phyloP scores from a whole-genome alignment of 2,113 vertebrate species.

The Channa argus region DNA sequence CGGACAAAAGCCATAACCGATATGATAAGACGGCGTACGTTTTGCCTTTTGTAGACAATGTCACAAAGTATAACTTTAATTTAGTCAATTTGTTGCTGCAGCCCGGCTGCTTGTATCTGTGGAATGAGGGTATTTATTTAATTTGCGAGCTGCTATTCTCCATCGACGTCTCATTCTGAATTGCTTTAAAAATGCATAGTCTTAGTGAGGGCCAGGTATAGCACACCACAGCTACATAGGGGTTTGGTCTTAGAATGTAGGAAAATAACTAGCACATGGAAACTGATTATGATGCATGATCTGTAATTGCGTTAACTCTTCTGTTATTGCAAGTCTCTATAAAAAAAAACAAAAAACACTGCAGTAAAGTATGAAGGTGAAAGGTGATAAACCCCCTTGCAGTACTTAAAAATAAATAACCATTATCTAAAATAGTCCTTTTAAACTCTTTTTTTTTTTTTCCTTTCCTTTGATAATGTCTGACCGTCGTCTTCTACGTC shows the following conservation, averaged over 20 bases:
- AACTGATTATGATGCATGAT: too few species aligned
- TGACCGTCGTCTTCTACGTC: slow-evolving; percentile 35
- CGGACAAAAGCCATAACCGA: neutral
- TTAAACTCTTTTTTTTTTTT: slow-evolving; percentile 29
- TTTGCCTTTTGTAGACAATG: slow-evolving; percentile 19
- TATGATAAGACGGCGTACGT: neutral
- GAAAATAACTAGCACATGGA: too few species aligned
- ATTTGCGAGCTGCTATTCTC: neutral
- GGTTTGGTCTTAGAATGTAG: too few species aligned
- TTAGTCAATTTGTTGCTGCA: neutral
- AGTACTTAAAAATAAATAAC: too few species aligned
- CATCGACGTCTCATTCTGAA: neutral
- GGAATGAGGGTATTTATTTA: neutral
- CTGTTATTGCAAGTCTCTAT: too few species aligned
- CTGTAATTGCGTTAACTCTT: too few species aligned
- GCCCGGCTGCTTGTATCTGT: neutral
- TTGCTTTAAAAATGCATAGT: too few species aligned
- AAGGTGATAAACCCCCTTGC: too few species aligned
- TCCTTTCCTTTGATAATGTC: neutral
- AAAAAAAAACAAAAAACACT: too few species aligned
- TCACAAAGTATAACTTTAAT: slow-evolving; percentile 6
- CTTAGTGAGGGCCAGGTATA: too few species aligned
- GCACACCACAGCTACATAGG: too few species aligned
- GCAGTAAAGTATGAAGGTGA: too few species aligned
- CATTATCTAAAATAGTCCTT: neutral